Evolutionary conservation across 2,113 vertebrate genomes (phyloP).

Genomic region (Pampusana beccarii): DNA sequence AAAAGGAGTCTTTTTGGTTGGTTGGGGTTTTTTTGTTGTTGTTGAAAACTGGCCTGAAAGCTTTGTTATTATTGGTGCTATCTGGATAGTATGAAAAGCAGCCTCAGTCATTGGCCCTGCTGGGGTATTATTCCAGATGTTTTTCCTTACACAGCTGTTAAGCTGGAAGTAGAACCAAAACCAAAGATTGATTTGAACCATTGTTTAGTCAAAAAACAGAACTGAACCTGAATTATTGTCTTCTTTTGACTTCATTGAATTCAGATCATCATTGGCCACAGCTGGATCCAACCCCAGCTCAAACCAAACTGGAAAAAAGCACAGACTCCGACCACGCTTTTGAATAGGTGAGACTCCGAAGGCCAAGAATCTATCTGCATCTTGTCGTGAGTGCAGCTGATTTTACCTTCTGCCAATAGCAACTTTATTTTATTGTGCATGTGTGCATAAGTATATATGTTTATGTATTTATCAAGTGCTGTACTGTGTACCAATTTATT

Average conservation of each 20-base stretch:
- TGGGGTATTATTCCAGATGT: conserved; percentile 35
- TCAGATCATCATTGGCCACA: background rate
- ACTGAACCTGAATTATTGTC: conserved; percentile 47
- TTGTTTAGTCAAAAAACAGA: conserved; percentile 56
- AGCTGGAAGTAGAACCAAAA: conserved; percentile 54
- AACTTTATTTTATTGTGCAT: background rate
- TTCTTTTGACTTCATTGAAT: conserved; percentile 29
- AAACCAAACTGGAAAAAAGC: background rate
- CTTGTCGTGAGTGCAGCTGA: background rate
- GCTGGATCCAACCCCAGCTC: conserved; percentile 16
- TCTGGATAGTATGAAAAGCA: conserved; percentile 24
- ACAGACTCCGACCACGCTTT: background rate
- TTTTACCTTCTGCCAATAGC: background rate
- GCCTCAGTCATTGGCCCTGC: conserved; percentile 19
- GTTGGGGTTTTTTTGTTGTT: background rate
- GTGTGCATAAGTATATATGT: background rate
- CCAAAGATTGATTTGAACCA: conserved; percentile 53
- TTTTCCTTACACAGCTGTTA: conserved; percentile 57
- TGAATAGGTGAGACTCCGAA: background rate
- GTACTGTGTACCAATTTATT: background rate
- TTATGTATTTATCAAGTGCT: background rate
- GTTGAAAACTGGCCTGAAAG: background rate
- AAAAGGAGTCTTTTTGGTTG: background rate
- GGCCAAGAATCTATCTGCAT: background rate
- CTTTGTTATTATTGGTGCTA: conserved; percentile 26